Conservation (phyloP, 92 coral and sea anemone genomes). For the Micromussa lordhowensis region DNA sequence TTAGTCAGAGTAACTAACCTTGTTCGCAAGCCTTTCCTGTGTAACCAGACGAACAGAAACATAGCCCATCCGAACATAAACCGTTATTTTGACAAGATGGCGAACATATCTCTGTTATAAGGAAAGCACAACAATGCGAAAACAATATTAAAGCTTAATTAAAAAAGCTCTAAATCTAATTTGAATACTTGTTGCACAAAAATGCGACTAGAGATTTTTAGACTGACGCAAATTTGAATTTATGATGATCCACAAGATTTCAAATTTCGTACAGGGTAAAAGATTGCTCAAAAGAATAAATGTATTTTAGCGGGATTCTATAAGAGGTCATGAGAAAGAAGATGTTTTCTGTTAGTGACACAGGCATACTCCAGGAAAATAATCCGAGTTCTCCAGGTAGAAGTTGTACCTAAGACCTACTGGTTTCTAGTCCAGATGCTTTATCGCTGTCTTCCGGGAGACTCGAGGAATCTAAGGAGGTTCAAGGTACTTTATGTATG, state of each 20-base stretch:
- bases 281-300: not conserved
- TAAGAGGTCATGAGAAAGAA: too few species aligned
- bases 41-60: constrained; percentile 56
- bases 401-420: too few species aligned
- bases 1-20: not conserved
- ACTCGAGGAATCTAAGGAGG: too few species aligned
- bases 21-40: constrained; percentile 43
- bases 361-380: too few species aligned
- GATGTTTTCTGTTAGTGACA: too few species aligned
- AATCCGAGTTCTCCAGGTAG: too few species aligned
- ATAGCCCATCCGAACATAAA: constrained; percentile 52
- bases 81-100: constrained; percentile 76
- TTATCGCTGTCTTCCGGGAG: too few species aligned
- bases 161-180: not conserved
- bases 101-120: constrained; percentile 56
- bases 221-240: not conserved
- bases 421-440: too few species aligned
- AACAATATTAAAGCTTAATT: not conserved
- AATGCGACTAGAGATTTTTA: not conserved
- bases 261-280: not conserved
- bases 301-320: not conserved
- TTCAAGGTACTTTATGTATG: not conserved
- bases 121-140: not conserved
- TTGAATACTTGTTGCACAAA: not conserved
- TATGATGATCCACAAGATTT: not conserved